Evolutionary conservation across 1,140 invertebrate species (phyloP), one percentile per base, ranked within the genome.

Genomic region (Nasonia longicornis): DNA sequence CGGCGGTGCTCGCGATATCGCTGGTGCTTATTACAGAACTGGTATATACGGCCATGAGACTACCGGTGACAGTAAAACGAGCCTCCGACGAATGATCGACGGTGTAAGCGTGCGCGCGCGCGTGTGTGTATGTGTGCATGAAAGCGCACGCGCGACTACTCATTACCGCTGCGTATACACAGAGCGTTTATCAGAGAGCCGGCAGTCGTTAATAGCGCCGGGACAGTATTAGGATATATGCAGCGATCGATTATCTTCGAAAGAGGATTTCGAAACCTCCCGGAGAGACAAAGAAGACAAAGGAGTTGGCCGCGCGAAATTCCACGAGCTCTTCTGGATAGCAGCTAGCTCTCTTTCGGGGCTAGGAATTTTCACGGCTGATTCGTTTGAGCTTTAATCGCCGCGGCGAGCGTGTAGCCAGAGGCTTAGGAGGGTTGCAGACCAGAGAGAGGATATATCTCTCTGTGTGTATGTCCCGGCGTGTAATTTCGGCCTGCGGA

Each of bases 331-430:
- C 70, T 73, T 79, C 70, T 70, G 52, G 67, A 42, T 45, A 64
- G 52, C n/a, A 31, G 4, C 10, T 67, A 26, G 26, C 22, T 35
- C 26, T 69, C 26, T 35, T 67, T 67, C 35, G 67, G 14, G 77
- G 71, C 66, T 42, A 76, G 79, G 79, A 81, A 81, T 81, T 81
- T 81, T 81, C 79, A 67, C 79, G 79, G 66, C 79, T 64, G 45
- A 81, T 76, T 81, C 79, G 73, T 70, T 70, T 26, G 72, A 63
- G 63, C 72, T 67, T 22, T 75, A 80, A 80, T 80, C 72, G 42
- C n/a, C 14, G 4, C 14, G 70, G 35, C 4, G 31, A 29, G n/a
- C 3, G 73, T 20, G 6, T 67, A 26, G 14, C 6, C 16, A 58
- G 52, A 52, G 14, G 20, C 8, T 66, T 66, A 26, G 22, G 63